Evolutionary conservation across 2,113 vertebrate species (phyloP).

Genomic region (Blennius ocellaris): DNA sequence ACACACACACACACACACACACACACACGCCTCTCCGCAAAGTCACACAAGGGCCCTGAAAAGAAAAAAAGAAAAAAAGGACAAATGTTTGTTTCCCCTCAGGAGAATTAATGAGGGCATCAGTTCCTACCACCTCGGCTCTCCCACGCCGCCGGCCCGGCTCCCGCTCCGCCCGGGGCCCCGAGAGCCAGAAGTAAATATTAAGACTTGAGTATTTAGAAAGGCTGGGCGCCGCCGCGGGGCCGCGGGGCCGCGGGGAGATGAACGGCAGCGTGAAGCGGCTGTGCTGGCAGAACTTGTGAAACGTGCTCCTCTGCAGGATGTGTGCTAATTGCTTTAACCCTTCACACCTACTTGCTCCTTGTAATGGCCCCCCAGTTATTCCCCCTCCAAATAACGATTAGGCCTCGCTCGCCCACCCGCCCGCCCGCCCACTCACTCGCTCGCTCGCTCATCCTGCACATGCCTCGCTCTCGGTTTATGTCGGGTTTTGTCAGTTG

Average conservation of each 20-base stretch:
- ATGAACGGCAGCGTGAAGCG: conserved; percentile 27
- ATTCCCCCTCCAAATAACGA: conserved; percentile 75
- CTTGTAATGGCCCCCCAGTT: conserved; percentile 48
- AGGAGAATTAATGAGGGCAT: conserved; percentile 79
- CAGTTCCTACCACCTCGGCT: conserved; percentile 69
- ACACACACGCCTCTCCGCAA: conserved; percentile 46
- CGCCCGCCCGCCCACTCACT: no score
- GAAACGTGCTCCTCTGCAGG: conserved; percentile 52
- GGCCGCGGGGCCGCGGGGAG: conserved; percentile 59
- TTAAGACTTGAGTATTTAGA: conserved; percentile 79
- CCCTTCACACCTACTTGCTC: conserved; percentile 73
- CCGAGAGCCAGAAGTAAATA: conserved; percentile 81
- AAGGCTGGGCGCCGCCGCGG: conserved; percentile 52
- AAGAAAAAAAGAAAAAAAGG: no score
- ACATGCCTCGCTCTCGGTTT: conserved; percentile 21
- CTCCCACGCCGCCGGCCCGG: conserved; percentile 57
- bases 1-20: conserved; percentile 30
- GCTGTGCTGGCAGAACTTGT: conserved; percentile 41
- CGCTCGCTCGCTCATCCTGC: conserved; percentile 52
- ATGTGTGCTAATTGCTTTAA: conserved; percentile 68
- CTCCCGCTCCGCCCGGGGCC: conserved; percentile 59
- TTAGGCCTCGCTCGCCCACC: conserved; percentile 66
- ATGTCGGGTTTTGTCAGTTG: conserved; percentile 1
- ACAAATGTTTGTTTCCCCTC: conserved; percentile 78
- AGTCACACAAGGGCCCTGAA: conserved; percentile 61